Evolutionary conservation across 1,140 invertebrate species (phyloP), one percentile per base, ranked within the genome.

Genomic region (Pseudomyrmex sp.): DNA sequence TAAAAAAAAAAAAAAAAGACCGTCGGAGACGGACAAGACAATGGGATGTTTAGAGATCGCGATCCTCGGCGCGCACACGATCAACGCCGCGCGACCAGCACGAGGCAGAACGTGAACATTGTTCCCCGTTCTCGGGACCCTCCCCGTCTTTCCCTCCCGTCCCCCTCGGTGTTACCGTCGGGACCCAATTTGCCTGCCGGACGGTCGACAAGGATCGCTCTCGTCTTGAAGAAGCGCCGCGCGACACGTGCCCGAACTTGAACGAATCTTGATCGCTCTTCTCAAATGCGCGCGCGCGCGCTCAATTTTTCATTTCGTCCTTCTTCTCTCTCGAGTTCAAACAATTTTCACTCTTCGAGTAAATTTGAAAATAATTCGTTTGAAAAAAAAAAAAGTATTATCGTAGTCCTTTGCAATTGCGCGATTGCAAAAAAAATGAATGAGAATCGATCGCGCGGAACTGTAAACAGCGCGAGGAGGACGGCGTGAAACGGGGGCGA

Each of bases 21-120:
- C 83, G 77, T 35, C 35, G 76, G 80, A 90, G 89, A 90, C 87
- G 85, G 89, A 90, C 89, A 90, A 90, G 89, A 90, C 89, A 90
- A 90, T 90, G 89, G 89, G 89, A 90, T 90, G 89, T 90, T 90
- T 90, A 90, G 77, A 82, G 88, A 68, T 56, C 63, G 35, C 63
- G 75, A 63, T 35, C 58, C 74, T 82, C 35, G 35, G 48, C 50
- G 70, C 48, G 75, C 52, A 69, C 82, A 82, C 80, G 80, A 85
- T 58, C 75, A 74, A 83, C 75, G 70, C 70, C 61, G 73, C 54
- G 63, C 61, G 58, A 65, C 26, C 52, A 62, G 68, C 56, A 76
- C 82, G 44, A 72, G 54, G 58, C 59, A 61, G 63, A 35, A 88
- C 65, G 76, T 73, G 54, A 87, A 84, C 83, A 82, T 88, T 74